These are phyloP conservation scores for Danaus chrysippus DNA, from an alignment of 2,888 invertebrate genomes.

Conservation along the genomic window DNA sequence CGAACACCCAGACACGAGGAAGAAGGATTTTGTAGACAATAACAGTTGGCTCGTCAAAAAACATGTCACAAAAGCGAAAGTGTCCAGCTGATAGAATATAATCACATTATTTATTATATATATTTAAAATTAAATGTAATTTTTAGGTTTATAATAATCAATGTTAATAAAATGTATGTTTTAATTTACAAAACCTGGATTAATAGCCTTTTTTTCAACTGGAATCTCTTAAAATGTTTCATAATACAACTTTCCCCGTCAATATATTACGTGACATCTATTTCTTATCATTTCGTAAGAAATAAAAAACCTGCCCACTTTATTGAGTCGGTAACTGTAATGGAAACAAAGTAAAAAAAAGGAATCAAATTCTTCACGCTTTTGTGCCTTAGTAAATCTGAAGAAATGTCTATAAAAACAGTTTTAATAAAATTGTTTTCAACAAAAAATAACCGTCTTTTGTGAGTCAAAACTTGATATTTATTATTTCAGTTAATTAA, in stretches of 20 bases:
- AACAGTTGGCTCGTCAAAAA: constrained; percentile 64
- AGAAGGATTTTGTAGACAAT: constrained; percentile 71
- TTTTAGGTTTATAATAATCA: background rate
- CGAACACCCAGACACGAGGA: constrained; percentile 62
- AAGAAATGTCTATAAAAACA: constrained; percentile 33
- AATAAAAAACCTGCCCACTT: constrained; percentile 43
- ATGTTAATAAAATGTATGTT: constrained; percentile 17
- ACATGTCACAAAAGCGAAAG: constrained; percentile 59
- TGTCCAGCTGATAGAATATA: constrained; percentile 63
- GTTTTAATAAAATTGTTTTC: constrained; percentile 25
- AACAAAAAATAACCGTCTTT: constrained; percentile 5
- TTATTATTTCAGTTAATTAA: too few species aligned
- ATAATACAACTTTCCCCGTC: constrained; percentile 65
- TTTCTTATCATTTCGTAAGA: constrained; percentile 43
- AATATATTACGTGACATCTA: constrained; percentile 65
- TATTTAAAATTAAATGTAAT: constrained; percentile 35
- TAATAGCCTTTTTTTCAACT: constrained; percentile 7
- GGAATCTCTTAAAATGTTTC: constrained; percentile 37
- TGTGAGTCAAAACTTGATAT: background rate
- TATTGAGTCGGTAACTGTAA: constrained; percentile 54
- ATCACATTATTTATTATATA: constrained; percentile 43
- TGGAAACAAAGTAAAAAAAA: constrained; percentile 45
- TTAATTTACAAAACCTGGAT: constrained; percentile 9
- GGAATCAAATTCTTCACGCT: constrained; percentile 43
- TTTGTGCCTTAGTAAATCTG: constrained; percentile 34